Conservation (phyloP, 2,888 invertebrate species). For the Hemithea aestivaria region DNA sequence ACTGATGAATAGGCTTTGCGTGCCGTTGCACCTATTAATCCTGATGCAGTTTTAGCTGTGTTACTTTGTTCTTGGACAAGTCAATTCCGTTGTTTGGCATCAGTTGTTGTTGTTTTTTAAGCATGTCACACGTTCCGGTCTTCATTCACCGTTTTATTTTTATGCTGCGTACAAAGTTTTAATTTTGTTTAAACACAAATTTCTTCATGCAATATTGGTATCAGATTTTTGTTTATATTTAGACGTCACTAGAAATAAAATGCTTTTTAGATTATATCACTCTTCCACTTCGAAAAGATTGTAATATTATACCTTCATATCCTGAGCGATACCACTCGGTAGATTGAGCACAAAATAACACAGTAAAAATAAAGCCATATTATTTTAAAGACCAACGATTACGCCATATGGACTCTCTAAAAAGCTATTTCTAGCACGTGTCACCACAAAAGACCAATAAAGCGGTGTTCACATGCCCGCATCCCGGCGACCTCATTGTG, state of each 20-base stretch:
- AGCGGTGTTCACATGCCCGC: slow-evolving; percentile 70
- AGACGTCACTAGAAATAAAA: too few species aligned
- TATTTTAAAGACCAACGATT: slow-evolving; percentile 10
- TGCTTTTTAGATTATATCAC: too few species aligned
- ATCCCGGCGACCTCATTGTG: slow-evolving; percentile 69
- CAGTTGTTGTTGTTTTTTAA: slow-evolving; percentile 37
- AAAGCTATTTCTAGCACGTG: slow-evolving; percentile 30
- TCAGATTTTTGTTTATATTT: too few species aligned
- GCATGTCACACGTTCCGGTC: slow-evolving; percentile 33
- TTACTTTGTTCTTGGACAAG: slow-evolving; percentile 30
- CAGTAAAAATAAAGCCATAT: background rate
- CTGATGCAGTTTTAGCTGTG: slow-evolving; percentile 42
- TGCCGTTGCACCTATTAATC: slow-evolving; percentile 52
- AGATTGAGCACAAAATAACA: too few species aligned
- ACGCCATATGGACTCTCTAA: slow-evolving; percentile 1
- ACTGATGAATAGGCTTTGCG: slow-evolving; percentile 53
- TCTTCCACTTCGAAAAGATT: too few species aligned
- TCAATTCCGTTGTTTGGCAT: slow-evolving; percentile 39
- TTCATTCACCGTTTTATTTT: slow-evolving; percentile 31
- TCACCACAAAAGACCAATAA: slow-evolving; percentile 60
- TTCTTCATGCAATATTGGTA: too few species aligned
- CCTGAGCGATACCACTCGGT: too few species aligned
- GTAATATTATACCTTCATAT: too few species aligned
- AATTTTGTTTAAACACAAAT: too few species aligned
- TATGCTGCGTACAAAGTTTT: too few species aligned